Evolutionary conservation across 2,797 vertebrate genomes (phyloP), one percentile per base, ranked within the genome.

Genomic region (Fistularia commersonii): DNA sequence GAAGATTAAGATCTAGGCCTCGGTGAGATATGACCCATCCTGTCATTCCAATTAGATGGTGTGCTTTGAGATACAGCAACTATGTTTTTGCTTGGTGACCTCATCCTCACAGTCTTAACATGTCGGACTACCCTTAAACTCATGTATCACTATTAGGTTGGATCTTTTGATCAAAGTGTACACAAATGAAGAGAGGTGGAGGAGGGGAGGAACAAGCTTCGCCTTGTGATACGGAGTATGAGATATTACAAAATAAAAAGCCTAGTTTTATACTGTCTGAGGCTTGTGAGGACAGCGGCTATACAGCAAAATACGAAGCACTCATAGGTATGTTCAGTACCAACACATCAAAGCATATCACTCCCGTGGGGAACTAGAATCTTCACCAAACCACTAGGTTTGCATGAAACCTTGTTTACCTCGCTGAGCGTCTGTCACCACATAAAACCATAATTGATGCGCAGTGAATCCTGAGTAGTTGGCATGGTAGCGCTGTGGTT

Each of bases 81-180:
- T 41, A 63, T 67, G 64, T 56, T 41, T 77, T 73, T 45, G 47
- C 67, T 34, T 8, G 54, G 58, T 87, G 87, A 88, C 77, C 80
- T 88, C 87, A 87, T 80, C 72, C 65, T 71, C 69, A 53, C 45
- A n/a, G 66, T 48, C 80, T 80, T 78, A 56, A 77, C 80, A 85
- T 61, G 46, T 48, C 38, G 53, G 68, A 78, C 61, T 14, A 41
- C 37, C 49, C 62, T 54, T 69, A 72, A 38, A 31, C 61, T 62
- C 42, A 61, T 69, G 64, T 56, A 69, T 69, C 72, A 56, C 45
- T 41, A 41, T 51, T 6, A 48, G 50, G 55, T 49, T 13, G 42
- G 56, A 80, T 72, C 57, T 54, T 1, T 11, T 61, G 63, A 69
- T 83, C 64, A 82, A 66, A 69, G 75, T 68, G 66, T 79, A 69